Evolutionary conservation across 2,888 invertebrate genomes (phyloP), one percentile per base, ranked within the genome.

Genomic region (Drosophila stalkeri): DNA sequence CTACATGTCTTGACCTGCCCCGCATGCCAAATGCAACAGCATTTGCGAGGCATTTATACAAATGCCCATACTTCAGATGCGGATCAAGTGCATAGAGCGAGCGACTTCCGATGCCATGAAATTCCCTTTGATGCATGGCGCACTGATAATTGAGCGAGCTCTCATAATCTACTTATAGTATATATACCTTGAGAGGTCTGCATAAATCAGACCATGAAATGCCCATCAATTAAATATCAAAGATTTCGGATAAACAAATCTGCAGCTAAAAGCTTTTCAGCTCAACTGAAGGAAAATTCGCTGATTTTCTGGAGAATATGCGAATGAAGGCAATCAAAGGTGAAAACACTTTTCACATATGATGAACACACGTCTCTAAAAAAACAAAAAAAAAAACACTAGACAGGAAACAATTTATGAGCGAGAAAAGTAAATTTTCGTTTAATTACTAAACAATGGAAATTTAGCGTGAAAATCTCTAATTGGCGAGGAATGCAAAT

Each of bases 61-160:
- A 43, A 12, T 71, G 60, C 64, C 20, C 27, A 16, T 31, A 57
- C 65, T 56, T 72, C 55, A 57, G 60, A 64, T 51, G 35, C n/a
- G 16, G 16, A 67, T 46, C 33, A 47, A 41, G 18, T 31, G 33
- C 55, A 39, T 18, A n/a, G 31, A 16, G 20, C 27, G 20, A 35
- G 43, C 49, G 18, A 37, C 49, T 23, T 33, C 47, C 23, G 49
- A 62, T 18, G 14, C 35, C 52, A 35, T 60, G 49, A 51, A 51
- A 20, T 43, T 64, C 18, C 0, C 72, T 72, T 76, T 76, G 76
- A 76, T 76, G 66, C 56, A 49, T 61, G 65, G 52, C 43, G 33
- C 49, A 57, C 4, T 56, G 62, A 65, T 70, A 65, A 70, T 33
- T 1, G 49, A 51, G 49, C 49, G 33, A 33, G 14, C 51, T 35